Conservation (phyloP, 2,888 invertebrate species). For the Chrysolina oricalcia region DNA sequence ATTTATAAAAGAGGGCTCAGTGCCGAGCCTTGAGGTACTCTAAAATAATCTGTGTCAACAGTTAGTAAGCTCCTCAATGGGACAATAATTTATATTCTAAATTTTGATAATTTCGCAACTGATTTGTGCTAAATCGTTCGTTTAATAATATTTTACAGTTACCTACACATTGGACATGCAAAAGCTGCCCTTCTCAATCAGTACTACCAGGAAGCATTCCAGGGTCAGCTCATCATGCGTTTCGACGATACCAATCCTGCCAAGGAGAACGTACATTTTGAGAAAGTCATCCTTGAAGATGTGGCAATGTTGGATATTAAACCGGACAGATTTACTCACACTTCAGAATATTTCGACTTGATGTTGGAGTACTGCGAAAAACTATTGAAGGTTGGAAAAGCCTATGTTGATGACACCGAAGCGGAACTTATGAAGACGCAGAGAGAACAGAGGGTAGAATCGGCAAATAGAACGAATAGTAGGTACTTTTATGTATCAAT, state of each 20-base stretch:
- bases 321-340: constrained; percentile 94
- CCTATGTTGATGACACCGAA: constrained; percentile 97
- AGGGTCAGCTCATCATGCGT: constrained; percentile 97
- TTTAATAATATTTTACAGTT: constrained; percentile 74
- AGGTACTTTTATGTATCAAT: constrained; percentile 66
- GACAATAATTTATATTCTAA: too few species aligned
- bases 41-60: too few species aligned
- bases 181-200: constrained; percentile 99
- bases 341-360: constrained; percentile 96
- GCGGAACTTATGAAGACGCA: constrained; percentile 96
- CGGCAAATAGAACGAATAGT: constrained; percentile 90
- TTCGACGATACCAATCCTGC: constrained; percentile 99
- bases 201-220: constrained; percentile 93
- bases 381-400: constrained; percentile 90
- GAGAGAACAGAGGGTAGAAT: constrained; percentile 90
- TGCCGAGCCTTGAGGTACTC: too few species aligned
- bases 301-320: constrained; percentile 92
- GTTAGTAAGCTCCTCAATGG: too few species aligned
- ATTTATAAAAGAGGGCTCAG: too few species aligned
- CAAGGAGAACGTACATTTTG: constrained; percentile 97
- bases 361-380: constrained; percentile 92
- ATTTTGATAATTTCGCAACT: too few species aligned
- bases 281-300: constrained; percentile 97
- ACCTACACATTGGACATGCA: constrained; percentile 98
- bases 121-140: too few species aligned